phyloP scores from a whole-genome alignment of 2,113 vertebrate genomes.

The Crotophaga sulcirostris region DNA sequence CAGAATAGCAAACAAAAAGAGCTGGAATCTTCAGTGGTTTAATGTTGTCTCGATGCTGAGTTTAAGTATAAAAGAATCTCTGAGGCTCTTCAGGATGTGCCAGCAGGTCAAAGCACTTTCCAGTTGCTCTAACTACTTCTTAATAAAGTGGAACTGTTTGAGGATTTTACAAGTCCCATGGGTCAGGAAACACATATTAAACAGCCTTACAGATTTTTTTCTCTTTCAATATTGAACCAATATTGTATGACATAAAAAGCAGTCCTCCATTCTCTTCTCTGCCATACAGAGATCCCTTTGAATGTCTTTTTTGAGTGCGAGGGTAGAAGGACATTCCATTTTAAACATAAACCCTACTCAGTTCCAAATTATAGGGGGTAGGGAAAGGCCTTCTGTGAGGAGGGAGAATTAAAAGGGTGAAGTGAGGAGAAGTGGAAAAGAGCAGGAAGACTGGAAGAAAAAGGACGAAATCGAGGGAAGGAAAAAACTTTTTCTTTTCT shows the following conservation, averaged over 20 bases:
- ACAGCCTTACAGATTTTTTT: constrained; percentile 31
- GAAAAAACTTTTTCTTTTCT: neutral
- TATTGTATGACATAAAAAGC: constrained; percentile 1
- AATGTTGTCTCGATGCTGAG: neutral
- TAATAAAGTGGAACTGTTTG: constrained; percentile 66
- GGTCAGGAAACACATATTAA: constrained; percentile 60
- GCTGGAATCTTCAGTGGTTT: constrained; percentile 9
- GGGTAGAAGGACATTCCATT: neutral
- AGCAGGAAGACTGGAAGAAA: neutral
- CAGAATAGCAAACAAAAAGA: neutral
- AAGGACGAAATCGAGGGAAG: neutral
- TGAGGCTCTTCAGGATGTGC: constrained; percentile 51
- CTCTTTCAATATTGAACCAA: constrained; percentile 24
- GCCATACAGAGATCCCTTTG: neutral
- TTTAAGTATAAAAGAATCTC: constrained; percentile 57
- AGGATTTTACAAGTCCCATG: constrained; percentile 66
- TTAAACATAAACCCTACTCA: neutral
- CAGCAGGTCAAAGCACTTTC: constrained; percentile 52
- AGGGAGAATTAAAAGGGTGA: neutral
- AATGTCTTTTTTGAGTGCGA: neutral
- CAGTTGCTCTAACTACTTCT: constrained; percentile 51
- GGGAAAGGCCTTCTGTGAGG: neutral
- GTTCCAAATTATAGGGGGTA: neutral
- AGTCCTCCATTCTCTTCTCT: neutral
- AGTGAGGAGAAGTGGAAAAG: neutral